Conservation (phyloP, 2,797 vertebrate genomes). For the Sparidentex hasta region DNA sequence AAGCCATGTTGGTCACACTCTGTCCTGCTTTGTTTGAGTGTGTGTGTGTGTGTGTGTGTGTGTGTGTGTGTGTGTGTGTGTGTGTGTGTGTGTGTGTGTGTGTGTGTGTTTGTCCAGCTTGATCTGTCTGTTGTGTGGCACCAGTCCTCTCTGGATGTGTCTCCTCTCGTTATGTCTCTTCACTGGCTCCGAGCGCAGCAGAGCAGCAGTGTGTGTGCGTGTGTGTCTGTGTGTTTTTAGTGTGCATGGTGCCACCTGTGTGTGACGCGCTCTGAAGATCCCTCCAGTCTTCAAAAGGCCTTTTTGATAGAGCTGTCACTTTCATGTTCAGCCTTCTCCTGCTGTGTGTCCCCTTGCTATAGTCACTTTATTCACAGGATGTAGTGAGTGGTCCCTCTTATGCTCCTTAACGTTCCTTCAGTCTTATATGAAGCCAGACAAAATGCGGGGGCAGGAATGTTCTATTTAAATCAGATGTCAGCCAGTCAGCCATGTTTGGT, state of each 20-base stretch:
- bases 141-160: constrained; percentile 57
- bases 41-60: constrained; percentile 15
- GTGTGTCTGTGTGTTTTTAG: constrained; percentile 19
- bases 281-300: constrained; percentile 27
- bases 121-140: constrained; percentile 53
- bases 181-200: constrained; percentile 56
- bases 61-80: background rate
- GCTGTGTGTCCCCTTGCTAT: background rate
- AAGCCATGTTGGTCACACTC: constrained; percentile 62
- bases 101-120: constrained; percentile 31
- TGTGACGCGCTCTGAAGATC: constrained; percentile 9
- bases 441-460: background rate
- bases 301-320: constrained; percentile 30
- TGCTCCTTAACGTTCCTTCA: constrained; percentile 7
- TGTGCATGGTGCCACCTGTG: constrained; percentile 40
- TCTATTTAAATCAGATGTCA: constrained; percentile 2
- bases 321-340: constrained; percentile 4
- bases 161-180: constrained; percentile 68
- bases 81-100: background rate
- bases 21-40: constrained; percentile 35
- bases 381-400: background rate
- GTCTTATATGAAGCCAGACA: background rate
- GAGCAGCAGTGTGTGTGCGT: constrained; percentile 6
- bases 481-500: background rate
- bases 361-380: constrained; percentile 2